Base-by-base conservation (phyloP, 2,797 vertebrate genomes). In the Anguilla obscura region DNA sequence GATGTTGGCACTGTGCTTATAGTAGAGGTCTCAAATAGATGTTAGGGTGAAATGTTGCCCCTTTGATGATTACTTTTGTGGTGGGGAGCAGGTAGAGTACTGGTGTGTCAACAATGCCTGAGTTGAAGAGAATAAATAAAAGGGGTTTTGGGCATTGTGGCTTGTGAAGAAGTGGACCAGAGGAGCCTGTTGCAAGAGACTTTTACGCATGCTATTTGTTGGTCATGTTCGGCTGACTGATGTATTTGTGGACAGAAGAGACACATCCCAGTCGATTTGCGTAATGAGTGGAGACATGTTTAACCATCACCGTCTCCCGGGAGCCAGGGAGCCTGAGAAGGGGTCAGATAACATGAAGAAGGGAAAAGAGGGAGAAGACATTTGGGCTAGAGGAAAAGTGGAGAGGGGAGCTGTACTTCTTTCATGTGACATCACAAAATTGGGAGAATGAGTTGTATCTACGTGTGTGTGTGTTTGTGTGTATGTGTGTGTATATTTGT, bases 401-500 rank as follows among this genome's bases (percentile, higher is more conserved):
- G 5, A 80, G 79, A 66, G 45, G 24, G 30, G 0, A 84, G 56
- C 56, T 66, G n/a, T 60, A n/a, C 14, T 66, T 30, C 1, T 30
- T 9, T 10, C 40, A 40, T 66, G 18, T 10, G 36, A 52, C 33
- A 40, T 21, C 21, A 58, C 18, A 71, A 89, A 90, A 88, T 89
- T 69, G 40, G 84, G 63, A 40, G 80, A 85, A 69, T 45, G n/a
- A 18, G 27, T 24, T 45, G 86, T 84, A 71, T 85, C n/a, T 36
- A 21, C 16, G 74, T 66, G 66, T 27, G 3, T 33, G 12, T 18
- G 66, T 69, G 33, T 71, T 2, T 69, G 40, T 86, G 36, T 86
- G 85, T 86, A 60, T 86, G 85, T 86, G 58, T 63, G 12, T 85
- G 33, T 40, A 10, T 85, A 30, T 85, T 30, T 85, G 56, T 85